Evolutionary conservation across 92 coral and sea anemone genomes (phyloP), one percentile per base, ranked within the genome.

Genomic region (Parazoanthus atlanticus): DNA sequence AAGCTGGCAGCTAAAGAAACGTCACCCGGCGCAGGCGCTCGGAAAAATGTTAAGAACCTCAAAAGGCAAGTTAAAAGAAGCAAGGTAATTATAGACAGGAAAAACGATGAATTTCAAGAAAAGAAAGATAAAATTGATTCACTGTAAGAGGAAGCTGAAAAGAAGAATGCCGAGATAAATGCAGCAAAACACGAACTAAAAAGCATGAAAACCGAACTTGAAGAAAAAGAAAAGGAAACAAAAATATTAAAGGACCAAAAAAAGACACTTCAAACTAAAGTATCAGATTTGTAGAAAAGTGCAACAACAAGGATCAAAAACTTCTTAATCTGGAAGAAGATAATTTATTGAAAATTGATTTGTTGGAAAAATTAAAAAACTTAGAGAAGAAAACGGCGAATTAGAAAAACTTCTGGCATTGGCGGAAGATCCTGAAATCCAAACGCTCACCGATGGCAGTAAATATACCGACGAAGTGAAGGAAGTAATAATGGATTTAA

Each of bases 81-180:
- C 73, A 25, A 66, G 38, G 38, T 34, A 34, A 34, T 34, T 34
- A 34, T 34, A 34, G 38, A 41, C 47, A 5, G 47, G 72, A 25
- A 66, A 66, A 66, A 13, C 72, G 38, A 34, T 66, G 28, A 66
- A 66, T 66, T 66, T 31, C 73, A 66, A 66, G 47, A 66, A 66
- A 79, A 79, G 31, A 79, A 49, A 79, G 69, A n/a, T 25, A 79
- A 79, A 79, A 79, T 79, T 79, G 65, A 36, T 9, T 79, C 40
- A 79, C 82, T 79, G 82, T 69, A 79, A 79, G 38, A 79, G 10
- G 82, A 79, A 79, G 47, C 82, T 79, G 82, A 79, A 47, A 79
- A 46, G 67, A 79, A 41, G 47, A 41, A 41, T 41, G 47, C 3
- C 47, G 47, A 41, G 3, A 41, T 41, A 41, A 41, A 5, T 41